Evolutionary conservation across 2,797 vertebrate species (phyloP), one percentile per base, ranked within the genome.

Genomic region (Aphelocoma californica): DNA sequence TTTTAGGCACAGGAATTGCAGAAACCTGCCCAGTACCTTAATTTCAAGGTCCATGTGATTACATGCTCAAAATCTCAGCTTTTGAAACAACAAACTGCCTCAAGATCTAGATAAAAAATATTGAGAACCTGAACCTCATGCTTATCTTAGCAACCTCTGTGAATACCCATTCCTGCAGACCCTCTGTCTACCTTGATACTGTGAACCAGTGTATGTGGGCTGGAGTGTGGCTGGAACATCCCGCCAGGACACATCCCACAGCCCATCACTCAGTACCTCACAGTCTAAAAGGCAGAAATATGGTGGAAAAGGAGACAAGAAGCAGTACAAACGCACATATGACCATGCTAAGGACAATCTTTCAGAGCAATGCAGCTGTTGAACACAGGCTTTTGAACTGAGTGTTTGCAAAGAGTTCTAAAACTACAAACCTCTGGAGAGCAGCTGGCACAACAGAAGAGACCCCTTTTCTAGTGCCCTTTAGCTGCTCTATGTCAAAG

Each of bases 181-280:
- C 23, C 26, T 73, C 54, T 47, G 18, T 31, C 73, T 81, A 24
- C 21, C 14, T 40, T 56, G 34, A 34, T 18, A 44, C 2, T 32
- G 23, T 12, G 14, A 79, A 75, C 6, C 7, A 45, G 16, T 0
- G 0, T 15, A 47, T 3, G 7, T 7, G 19, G 34, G 36, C n/a
- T 85, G 67, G 31, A 85, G n/a, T 7, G 6, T 10, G 66, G 66
- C 48, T 88, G 53, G 54, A 81, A 50, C 26, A 14, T 3, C 13
- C 3, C 4, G 17, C 20, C n/a, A 73, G 32, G 28, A 70, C 11
- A 50, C 24, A 40, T 4, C 12, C 20, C 73, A 40, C 18, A 57
- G 57, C 23, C 54, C 28, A 69, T 32, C 45, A 73, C 1, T 40
- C 1, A 64, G 36, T 12, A 78, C 23, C 23, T 38, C 51, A 62